A percentile compares a stretch with the other conserved stretches of the same genome.
phyloP scores from a whole-genome alignment of 1,140 invertebrate genomes.

The Chelonus insularis region DNA sequence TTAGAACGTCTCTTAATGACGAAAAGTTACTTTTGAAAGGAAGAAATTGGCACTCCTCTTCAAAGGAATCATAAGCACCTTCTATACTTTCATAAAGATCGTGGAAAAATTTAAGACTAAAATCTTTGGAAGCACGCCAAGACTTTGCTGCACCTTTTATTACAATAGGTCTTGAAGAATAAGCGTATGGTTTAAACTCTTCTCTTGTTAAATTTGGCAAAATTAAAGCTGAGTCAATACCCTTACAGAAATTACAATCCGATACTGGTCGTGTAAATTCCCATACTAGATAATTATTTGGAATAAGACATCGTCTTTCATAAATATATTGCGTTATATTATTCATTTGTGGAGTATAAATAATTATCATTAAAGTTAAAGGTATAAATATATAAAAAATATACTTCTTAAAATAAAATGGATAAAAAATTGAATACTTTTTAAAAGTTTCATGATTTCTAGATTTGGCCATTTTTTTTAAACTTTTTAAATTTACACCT shows the following conservation, averaged over 20 bases:
- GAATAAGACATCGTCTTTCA: constrained; percentile 70
- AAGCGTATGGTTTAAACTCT: constrained; percentile 73
- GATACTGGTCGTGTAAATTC: constrained; percentile 82
- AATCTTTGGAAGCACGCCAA: constrained; percentile 75
- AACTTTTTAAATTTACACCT: constrained; percentile 35
- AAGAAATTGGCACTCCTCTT: constrained; percentile 86
- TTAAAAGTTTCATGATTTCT: constrained; percentile 2
- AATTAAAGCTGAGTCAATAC: constrained; percentile 64
- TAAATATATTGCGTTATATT: constrained; percentile 32
- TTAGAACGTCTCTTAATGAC: constrained; percentile 76
- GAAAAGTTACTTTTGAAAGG: constrained; percentile 86
- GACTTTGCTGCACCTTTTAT: constrained; percentile 74
- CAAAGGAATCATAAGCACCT: constrained; percentile 69
- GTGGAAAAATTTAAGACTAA: constrained; percentile 78
- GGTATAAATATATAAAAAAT: constrained; percentile 2
- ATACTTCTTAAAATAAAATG: constrained; percentile 25
- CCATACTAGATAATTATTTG: constrained; percentile 83
- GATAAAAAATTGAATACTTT: neutral
- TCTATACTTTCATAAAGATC: constrained; percentile 70
- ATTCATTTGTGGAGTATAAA: neutral
- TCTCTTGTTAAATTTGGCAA: constrained; percentile 70
- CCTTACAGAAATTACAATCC: constrained; percentile 74
- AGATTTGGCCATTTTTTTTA: constrained; percentile 26
- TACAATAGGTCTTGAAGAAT: constrained; percentile 79
- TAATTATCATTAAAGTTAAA: neutral